Evolutionary conservation across 2,888 invertebrate species (phyloP).

Genomic region (Ichneumoninae sp.): DNA sequence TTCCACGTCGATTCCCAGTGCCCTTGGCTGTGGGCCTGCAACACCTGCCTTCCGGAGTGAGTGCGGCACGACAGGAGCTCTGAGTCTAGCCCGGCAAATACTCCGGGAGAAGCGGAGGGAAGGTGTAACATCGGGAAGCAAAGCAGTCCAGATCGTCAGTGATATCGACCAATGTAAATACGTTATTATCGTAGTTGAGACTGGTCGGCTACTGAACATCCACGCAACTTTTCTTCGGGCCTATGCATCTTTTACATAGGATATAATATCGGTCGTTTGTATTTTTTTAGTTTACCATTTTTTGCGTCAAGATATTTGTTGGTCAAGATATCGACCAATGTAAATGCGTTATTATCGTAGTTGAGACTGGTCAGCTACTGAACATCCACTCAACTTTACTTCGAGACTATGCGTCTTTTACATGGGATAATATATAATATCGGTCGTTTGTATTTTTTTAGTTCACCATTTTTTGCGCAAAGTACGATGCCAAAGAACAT

Average conservation of each 20-base stretch:
- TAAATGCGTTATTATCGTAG: conserved; percentile 19
- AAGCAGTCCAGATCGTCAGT: conserved; percentile 21
- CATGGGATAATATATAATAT: neutral
- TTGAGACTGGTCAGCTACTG: neutral
- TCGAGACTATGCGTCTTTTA: neutral
- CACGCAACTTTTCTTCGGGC: neutral
- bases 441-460: neutral
- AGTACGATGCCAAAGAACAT: conserved; percentile 41
- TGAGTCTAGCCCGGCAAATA: conserved; percentile 47
- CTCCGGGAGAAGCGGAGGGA: neutral
- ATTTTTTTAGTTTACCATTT: conserved; percentile 19
- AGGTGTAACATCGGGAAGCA: conserved; percentile 4
- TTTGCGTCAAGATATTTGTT: conserved; percentile 46
- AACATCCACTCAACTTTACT: neutral
- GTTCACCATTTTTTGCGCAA: conserved; percentile 41
- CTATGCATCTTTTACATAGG: neutral
- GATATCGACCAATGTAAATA: conserved; percentile 51
- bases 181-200: neutral
- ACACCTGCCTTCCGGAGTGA: conserved; percentile 63
- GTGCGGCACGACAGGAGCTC: conserved; percentile 35
- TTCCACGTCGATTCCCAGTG: conserved; percentile 55
- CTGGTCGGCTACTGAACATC: neutral
- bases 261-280: neutral
- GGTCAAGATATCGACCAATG: conserved; percentile 49
- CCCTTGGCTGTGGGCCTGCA: conserved; percentile 10